Evolutionary conservation across 2,888 invertebrate species (phyloP), one percentile per base, ranked within the genome.

Genomic region (Eumerus sabulonum): DNA sequence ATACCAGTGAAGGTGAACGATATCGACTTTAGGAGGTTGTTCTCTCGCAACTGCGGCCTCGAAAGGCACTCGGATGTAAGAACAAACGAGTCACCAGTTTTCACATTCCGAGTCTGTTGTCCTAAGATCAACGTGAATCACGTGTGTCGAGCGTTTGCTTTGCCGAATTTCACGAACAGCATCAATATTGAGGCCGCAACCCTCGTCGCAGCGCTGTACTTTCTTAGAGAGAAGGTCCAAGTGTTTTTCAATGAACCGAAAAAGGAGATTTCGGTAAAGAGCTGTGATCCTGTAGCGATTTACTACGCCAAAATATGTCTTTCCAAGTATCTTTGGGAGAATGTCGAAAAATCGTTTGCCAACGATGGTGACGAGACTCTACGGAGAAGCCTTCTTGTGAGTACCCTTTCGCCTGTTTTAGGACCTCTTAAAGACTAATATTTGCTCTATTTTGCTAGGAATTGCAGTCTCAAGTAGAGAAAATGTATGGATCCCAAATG

Each of bases 391-490:
- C 7, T 64, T 11, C 45, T 70, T 53, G 48, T 66, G 62, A 27
- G 27, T 27, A 27, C 7, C 2, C 27, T n/a, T n/a, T n/a, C n/a
- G n/a, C n/a, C n/a, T n/a, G n/a, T n/a, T n/a, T n/a, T n/a, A n/a
- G n/a, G n/a, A n/a, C n/a, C n/a, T n/a, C n/a, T n/a, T n/a, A n/a
- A n/a, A n/a, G n/a, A n/a, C n/a, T n/a, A n/a, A n/a, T n/a, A n/a
- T n/a, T 27, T 27, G 27, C n/a, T 48, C 50, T 19, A n/a, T 7
- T 72, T 68, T 2, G n/a, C n/a, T 42, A 87, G 87, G 85, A 85
- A 82, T 71, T 84, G 4, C 86, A 86, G 64, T 83, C 83, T 36
- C 84, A 86, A 42, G 62, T 85, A 51, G 85, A 86, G 18, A 82
- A 77, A 11, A 83, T 84, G 48, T 85, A 85, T 79, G 83, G 84